Conservation (phyloP, 2,113 vertebrate genomes). For the Lipophrys pholis region DNA sequence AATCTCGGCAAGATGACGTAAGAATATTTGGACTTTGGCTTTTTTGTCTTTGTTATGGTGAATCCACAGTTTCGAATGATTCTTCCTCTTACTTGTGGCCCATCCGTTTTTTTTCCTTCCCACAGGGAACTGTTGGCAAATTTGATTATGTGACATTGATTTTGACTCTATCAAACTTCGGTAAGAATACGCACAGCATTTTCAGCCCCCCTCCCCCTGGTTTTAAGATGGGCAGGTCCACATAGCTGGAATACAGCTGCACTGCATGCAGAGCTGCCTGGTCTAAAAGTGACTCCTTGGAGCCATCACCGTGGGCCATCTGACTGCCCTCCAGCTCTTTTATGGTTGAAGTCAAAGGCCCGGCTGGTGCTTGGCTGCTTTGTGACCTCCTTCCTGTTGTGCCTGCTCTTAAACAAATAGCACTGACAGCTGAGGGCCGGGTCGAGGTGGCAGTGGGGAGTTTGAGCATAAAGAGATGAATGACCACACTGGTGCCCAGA, state of each 20-base stretch:
- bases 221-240: background rate
- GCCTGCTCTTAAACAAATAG: slow-evolving; percentile 71
- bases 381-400: slow-evolving; percentile 70
- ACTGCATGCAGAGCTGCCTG: slow-evolving; percentile 69
- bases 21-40: no score
- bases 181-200: background rate
- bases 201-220: background rate
- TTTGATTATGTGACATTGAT: background rate
- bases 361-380: slow-evolving; percentile 69
- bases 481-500: slow-evolving; percentile 48
- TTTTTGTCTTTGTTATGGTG: background rate
- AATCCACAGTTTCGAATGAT: background rate
- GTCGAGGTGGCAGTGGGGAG: slow-evolving; percentile 59
- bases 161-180: background rate
- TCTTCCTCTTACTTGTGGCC: background rate
- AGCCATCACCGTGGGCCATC: slow-evolving; percentile 46
- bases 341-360: slow-evolving; percentile 64
- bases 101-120: background rate
- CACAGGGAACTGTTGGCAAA: background rate
- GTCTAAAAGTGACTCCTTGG: slow-evolving; percentile 55
- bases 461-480: slow-evolving; percentile 52
- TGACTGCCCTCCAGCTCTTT: slow-evolving; percentile 59
- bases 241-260: background rate
- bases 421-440: slow-evolving; percentile 68
- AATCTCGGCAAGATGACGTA: no score